Evolutionary conservation across 2,797 vertebrate genomes (phyloP).

Genomic region (Myotis findleyi): DNA sequence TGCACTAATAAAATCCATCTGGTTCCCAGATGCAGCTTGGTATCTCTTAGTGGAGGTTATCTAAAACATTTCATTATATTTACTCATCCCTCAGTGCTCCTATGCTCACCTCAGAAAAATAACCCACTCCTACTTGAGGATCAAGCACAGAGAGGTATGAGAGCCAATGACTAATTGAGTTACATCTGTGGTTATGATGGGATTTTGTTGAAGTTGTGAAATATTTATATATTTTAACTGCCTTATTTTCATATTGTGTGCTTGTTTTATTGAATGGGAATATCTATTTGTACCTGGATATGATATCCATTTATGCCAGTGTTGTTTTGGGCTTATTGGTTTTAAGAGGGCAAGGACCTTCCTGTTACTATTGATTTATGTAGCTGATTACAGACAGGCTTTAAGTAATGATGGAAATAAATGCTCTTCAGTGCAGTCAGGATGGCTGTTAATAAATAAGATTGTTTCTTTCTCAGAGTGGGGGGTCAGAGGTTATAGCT

Average conservation of each 20-base stretch:
- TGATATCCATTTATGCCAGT: conserved; percentile 4
- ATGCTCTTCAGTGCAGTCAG: neutral
- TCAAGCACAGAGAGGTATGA: neutral
- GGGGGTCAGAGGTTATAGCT: neutral
- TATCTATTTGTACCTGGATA: neutral
- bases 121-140: neutral
- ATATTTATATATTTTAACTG: neutral
- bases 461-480: neutral
- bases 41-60: neutral
- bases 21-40: neutral
- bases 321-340: conserved; percentile 12
- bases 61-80: neutral
- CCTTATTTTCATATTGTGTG: neutral
- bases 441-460: neutral
- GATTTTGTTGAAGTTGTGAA: neutral
- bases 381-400: neutral
- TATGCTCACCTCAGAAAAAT: neutral
- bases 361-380: conserved; percentile 45
- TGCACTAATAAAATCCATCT: conserved; percentile 19
- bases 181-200: neutral
- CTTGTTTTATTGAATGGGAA: neutral
- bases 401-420: conserved; percentile 28
- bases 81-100: neutral
- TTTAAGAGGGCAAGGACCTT: neutral
- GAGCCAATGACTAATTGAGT: neutral